Base-by-base conservation (phyloP, 2,797 vertebrate species). In the Telmatherina bonti region DNA sequence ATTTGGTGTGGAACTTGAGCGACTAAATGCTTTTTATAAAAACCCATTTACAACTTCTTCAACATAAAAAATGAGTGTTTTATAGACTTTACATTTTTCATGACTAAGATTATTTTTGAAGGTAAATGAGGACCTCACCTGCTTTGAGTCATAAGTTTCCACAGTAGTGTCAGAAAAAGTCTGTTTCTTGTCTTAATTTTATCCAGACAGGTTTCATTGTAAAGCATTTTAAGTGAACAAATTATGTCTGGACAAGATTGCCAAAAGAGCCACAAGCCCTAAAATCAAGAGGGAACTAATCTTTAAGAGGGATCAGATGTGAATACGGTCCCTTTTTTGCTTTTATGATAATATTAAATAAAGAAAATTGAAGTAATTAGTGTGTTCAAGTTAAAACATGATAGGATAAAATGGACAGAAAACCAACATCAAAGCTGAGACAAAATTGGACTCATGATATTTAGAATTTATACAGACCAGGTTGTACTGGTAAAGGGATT, bases 1-100 rank as follows among this genome's bases (percentile, higher is more conserved):
- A 30, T 57, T 30, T 60, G 20, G 31, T 47, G 30, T 36, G 59
- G 41, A 15, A 33, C 49, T 53, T 31, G 43, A 27, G 43, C 43
- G 45, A 51, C 61, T 62, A 41, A 57, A 57, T 24, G 51, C 58
- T 62, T 51, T 58, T 52, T 45, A 33, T 38, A 36, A 36, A 63
- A 63, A 56, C 29, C 20, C 41, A 24, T 4, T 38, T 11, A 62
- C 52, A 22, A 49, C 27, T 51, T 51, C 20, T 58, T 58, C 31
- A 58, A 24, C 13, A 12, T 15, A 38, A 29, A 58, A 60, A 24
- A 13, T 72, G 5, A n/a, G 43, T 45, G 43, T 45, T 72, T 65
- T 58, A 59, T 58, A 7, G 45, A 43, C 62, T 2, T 52, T 24
- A 49, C 4, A 49, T 49, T 13, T 72, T 58, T 72, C 59, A 65